A percentile compares a stretch with the other conserved stretches of the same genome.
phyloP scores from a whole-genome alignment of 2,797 vertebrate species.

The Chloroceryle inda region DNA sequence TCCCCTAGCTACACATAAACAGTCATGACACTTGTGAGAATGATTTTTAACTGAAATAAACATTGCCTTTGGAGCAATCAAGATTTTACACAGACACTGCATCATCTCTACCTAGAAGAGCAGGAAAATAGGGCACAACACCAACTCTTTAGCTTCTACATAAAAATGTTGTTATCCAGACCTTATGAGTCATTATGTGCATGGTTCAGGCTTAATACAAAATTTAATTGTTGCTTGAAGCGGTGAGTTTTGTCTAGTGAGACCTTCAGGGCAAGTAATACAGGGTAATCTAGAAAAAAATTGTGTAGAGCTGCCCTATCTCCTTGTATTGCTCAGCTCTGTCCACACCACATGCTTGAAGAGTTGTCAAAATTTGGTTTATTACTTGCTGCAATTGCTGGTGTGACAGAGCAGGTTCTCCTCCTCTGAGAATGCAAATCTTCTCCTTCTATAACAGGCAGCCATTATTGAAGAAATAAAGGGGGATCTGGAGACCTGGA shows the following conservation, averaged over 20 bases:
- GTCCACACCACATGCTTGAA: background rate
- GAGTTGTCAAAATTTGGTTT: background rate
- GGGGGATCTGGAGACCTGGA: background rate
- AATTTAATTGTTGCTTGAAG: constrained; percentile 46
- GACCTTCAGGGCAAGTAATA: constrained; percentile 51
- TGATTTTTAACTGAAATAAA: background rate
- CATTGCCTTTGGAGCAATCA: background rate
- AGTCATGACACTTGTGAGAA: background rate
- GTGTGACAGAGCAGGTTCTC: background rate
- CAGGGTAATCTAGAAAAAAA: constrained; percentile 23
- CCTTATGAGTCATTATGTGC: constrained; percentile 38
- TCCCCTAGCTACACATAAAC: background rate
- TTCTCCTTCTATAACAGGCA: background rate
- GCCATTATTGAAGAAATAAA: background rate
- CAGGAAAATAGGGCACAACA: background rate
- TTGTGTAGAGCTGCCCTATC: background rate
- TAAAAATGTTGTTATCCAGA: constrained; percentile 44
- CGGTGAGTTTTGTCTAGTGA: constrained; percentile 49
- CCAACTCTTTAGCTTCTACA: constrained; percentile 8
- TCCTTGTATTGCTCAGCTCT: background rate
- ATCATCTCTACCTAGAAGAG: background rate
- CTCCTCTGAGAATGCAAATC: background rate
- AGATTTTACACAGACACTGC: background rate
- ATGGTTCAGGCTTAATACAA: constrained; percentile 49
- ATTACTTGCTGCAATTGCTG: background rate